A percentile compares a stretch with the other conserved stretches of the same genome.
These are phyloP conservation scores for Tokudaia tokunoshimensis DNA, from an alignment of 2,797 vertebrate species.

Conservation along the genomic window DNA sequence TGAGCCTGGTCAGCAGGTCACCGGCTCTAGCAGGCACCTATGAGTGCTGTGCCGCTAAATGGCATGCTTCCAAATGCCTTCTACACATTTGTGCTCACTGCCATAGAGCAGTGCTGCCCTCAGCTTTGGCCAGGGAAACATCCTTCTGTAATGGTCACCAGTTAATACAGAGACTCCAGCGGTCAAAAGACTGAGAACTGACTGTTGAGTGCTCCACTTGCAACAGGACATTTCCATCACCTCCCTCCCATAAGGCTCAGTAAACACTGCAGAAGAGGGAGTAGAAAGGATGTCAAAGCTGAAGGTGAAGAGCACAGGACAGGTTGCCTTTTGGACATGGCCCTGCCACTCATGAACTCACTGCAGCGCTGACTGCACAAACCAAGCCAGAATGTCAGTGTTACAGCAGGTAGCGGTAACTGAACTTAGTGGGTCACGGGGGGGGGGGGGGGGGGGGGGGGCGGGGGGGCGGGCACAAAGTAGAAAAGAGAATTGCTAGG, in stretches of 20 bases:
- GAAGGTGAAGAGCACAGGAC: not conserved
- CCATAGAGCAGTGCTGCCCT: not conserved
- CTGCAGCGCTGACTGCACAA: not conserved
- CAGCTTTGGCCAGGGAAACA: not conserved
- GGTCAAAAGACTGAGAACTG: not conserved
- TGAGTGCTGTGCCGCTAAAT: not conserved
- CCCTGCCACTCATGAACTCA: not conserved
- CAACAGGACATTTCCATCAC: not conserved
- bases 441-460: not conserved
- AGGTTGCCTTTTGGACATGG: not conserved
- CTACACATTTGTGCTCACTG: not conserved
- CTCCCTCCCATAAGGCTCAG: not conserved
- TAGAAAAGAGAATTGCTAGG: not conserved
- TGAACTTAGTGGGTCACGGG: not conserved
- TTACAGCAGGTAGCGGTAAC: too few species aligned
- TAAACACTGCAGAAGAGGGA: not conserved
- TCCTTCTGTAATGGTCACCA: not conserved
- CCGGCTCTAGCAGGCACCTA: not conserved
- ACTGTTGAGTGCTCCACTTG: not conserved
- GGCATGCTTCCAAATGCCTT: too few species aligned
- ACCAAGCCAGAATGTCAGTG: not conserved
- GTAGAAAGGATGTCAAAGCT: not conserved
- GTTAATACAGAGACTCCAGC: not conserved
- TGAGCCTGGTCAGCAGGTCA: too few species aligned
- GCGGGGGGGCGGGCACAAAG: not conserved